phyloP scores from a whole-genome alignment of 2,797 vertebrate species.

The Malacoctenus gilli region DNA sequence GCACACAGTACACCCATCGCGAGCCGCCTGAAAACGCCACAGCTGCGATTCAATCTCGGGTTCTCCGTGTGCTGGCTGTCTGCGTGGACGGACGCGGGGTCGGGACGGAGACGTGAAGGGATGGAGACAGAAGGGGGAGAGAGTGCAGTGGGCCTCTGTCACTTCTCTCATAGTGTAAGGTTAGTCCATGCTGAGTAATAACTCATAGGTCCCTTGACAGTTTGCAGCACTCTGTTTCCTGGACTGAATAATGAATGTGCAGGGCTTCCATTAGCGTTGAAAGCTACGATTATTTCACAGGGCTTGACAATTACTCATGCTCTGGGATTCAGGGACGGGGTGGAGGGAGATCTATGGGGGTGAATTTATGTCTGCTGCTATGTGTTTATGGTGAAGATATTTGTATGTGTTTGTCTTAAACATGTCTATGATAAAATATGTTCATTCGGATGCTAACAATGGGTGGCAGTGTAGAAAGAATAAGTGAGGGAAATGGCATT shows the following conservation, averaged over 20 bases:
- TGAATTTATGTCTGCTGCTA: conserved; percentile 39
- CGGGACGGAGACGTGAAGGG: conserved; percentile 33
- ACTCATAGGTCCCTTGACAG: conserved; percentile 74
- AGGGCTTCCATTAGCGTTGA: conserved; percentile 80
- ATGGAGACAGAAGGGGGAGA: conserved; percentile 51
- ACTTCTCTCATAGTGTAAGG: conserved; percentile 55
- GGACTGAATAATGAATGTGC: conserved; percentile 83
- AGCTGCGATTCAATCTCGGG: conserved; percentile 70
- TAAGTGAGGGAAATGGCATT: conserved; percentile 1
- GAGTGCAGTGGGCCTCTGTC: conserved; percentile 59
- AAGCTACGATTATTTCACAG: conserved; percentile 78
- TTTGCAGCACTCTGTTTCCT: conserved; percentile 75
- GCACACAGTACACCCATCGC: conserved; percentile 60
- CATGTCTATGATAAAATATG: conserved; percentile 10
- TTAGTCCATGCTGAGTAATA: conserved; percentile 71
- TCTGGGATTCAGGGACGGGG: conserved; percentile 52
- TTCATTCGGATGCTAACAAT: conserved; percentile 1
- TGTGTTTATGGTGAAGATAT: conserved; percentile 23
- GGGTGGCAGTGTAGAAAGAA: not conserved
- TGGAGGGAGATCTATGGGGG: conserved; percentile 42
- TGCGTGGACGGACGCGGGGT: conserved; percentile 51
- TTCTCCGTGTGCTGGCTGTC: conserved; percentile 61
- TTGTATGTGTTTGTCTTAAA: conserved; percentile 23
- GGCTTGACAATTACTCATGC: conserved; percentile 74
- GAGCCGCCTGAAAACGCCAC: conserved; percentile 57